Evolutionary conservation across 2,797 vertebrate species (phyloP).

Genomic region (Nyctibius grandis): DNA sequence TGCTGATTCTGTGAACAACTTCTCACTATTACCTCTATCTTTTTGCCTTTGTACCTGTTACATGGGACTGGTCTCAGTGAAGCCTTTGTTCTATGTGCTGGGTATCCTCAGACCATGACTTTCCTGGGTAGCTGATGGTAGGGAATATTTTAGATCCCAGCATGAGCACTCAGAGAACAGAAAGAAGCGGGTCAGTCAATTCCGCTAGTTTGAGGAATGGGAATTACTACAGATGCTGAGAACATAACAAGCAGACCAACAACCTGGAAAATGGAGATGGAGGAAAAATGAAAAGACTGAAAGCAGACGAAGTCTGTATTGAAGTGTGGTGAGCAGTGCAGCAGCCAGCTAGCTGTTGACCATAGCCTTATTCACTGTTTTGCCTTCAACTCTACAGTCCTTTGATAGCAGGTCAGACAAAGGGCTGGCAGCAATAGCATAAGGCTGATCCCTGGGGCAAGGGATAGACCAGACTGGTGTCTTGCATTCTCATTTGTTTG

Average conservation of each 20-base stretch:
- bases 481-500: neutral
- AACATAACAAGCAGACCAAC: neutral
- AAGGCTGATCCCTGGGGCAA: neutral
- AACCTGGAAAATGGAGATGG: neutral
- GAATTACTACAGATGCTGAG: neutral
- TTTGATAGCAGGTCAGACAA: neutral
- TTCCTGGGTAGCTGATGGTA: neutral
- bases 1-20: neutral
- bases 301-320: neutral
- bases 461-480: neutral
- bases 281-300: neutral
- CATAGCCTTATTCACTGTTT: neutral
- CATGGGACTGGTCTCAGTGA: neutral
- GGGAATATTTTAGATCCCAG: neutral
- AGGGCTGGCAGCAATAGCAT: neutral
- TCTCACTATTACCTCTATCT: neutral
- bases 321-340: neutral
- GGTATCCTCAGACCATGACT: neutral
- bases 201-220: neutral
- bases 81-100: neutral
- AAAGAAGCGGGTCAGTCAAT: neutral
- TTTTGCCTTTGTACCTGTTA: neutral
- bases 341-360: neutral
- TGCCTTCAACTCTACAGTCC: neutral
- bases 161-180: neutral